These are phyloP conservation scores for Drosophila elegans DNA, from an alignment of 1,140 invertebrate genomes.

Conservation along the genomic window DNA sequence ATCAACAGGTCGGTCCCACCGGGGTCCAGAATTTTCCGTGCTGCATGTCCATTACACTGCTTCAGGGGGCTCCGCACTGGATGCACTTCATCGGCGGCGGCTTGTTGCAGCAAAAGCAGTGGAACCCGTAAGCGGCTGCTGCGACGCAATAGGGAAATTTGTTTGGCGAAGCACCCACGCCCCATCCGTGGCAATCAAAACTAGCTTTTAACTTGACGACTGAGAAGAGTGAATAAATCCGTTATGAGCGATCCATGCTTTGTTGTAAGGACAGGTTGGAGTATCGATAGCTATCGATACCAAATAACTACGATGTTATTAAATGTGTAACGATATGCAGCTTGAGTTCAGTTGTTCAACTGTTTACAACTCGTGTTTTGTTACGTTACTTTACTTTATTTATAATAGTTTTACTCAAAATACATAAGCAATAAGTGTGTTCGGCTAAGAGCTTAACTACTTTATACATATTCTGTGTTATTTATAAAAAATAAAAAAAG, in stretches of 20 bases:
- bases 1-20: background rate
- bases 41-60: background rate
- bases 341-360: too few species aligned
- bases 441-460: too few species aligned
- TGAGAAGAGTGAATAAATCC: too few species aligned
- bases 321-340: background rate
- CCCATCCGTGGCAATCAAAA: background rate
- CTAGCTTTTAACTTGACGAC: background rate
- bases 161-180: conserved; percentile 15
- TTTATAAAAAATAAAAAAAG: too few species aligned
- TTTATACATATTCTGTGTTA: too few species aligned
- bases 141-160: background rate
- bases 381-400: too few species aligned
- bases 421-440: too few species aligned
- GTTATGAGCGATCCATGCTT: too few species aligned
- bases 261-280: too few species aligned
- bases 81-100: conserved; percentile 39
- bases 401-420: too few species aligned
- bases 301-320: background rate
- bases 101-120: conserved; percentile 45
- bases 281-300: background rate
- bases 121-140: background rate
- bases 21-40: conserved; percentile 1
- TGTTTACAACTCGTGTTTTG: too few species aligned
- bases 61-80: conserved; percentile 20